A percentile compares a stretch with the other conserved stretches of the same genome.
These are phyloP conservation scores for Polyommatus iphigenia DNA, from an alignment of 2,888 invertebrate genomes.

Conservation along the genomic window DNA sequence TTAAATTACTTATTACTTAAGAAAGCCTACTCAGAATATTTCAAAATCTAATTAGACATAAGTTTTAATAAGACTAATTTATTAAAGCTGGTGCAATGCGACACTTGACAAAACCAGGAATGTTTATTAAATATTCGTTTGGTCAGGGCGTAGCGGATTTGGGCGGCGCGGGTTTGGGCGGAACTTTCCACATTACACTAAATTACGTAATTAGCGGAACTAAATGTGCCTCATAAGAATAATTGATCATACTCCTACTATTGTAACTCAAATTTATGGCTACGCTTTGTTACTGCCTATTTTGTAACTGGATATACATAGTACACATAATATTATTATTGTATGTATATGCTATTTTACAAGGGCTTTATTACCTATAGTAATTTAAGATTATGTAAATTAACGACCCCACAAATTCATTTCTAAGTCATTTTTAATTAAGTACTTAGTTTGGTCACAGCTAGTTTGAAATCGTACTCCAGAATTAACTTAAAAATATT, in stretches of 20 bases:
- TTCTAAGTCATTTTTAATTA: background rate
- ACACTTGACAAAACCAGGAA: slow-evolving; percentile 43
- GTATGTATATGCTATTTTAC: too few relatives aligned
- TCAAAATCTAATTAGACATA: slow-evolving; percentile 1
- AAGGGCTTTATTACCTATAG: too few relatives aligned
- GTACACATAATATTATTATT: background rate
- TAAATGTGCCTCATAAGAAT: slow-evolving; percentile 39
- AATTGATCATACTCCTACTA: slow-evolving; percentile 39
- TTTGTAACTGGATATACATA: background rate
- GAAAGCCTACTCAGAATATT: background rate
- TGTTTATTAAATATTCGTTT: slow-evolving; percentile 42
- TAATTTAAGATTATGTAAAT: background rate
- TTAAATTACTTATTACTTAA: background rate
- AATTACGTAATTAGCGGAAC: slow-evolving; percentile 41
- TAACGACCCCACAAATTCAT: background rate
- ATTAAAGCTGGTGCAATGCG: slow-evolving; percentile 44
- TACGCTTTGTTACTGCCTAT: slow-evolving; percentile 6
- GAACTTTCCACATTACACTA: slow-evolving; percentile 42
- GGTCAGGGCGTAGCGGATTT: slow-evolving; percentile 44
- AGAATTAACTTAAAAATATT: background rate
- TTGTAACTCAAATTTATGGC: background rate
- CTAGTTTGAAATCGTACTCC: background rate
- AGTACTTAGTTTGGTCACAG: background rate
- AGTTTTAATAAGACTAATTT: slow-evolving; percentile 32
- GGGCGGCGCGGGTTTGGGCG: slow-evolving; percentile 36